These are phyloP conservation scores for Calidris pugnax DNA, from an alignment of 2,113 vertebrate genomes.

Conservation along the genomic window DNA sequence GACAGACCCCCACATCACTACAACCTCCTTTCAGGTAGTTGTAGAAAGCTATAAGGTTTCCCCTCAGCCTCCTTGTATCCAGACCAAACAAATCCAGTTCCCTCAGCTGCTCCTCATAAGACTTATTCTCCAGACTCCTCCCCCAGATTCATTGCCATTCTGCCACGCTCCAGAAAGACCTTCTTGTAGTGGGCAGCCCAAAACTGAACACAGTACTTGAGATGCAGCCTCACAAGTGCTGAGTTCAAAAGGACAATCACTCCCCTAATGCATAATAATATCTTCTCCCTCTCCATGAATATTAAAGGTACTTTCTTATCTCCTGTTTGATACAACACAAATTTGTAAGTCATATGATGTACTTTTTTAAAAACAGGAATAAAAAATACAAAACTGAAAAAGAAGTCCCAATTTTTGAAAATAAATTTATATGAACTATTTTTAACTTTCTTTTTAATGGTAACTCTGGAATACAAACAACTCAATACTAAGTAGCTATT, in stretches of 20 bases:
- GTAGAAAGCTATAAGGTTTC: neutral
- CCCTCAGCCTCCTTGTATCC: neutral
- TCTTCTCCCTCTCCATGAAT: neutral
- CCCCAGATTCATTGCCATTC: neutral
- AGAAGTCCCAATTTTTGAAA: neutral
- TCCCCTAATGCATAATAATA: neutral
- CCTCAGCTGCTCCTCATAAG: neutral
- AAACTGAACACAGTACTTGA: neutral
- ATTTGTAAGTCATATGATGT: neutral
- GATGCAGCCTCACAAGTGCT: accelerated
- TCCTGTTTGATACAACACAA: neutral
- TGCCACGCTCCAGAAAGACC: neutral
- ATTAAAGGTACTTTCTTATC: neutral
- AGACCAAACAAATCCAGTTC: neutral
- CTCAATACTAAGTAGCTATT: neutral
- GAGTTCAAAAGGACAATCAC: neutral
- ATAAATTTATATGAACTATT: neutral
- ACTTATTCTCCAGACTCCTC: neutral
- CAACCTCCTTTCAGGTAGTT: neutral
- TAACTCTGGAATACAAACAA: neutral
- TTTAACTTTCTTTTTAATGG: neutral
- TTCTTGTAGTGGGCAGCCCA: neutral
- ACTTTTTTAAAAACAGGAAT: neutral
- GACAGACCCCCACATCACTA: accelerated
- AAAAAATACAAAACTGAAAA: neutral